Evolutionary conservation across 2,797 vertebrate species (phyloP), one percentile per base, ranked within the genome.

Genomic region (Malurus leucopterus): DNA sequence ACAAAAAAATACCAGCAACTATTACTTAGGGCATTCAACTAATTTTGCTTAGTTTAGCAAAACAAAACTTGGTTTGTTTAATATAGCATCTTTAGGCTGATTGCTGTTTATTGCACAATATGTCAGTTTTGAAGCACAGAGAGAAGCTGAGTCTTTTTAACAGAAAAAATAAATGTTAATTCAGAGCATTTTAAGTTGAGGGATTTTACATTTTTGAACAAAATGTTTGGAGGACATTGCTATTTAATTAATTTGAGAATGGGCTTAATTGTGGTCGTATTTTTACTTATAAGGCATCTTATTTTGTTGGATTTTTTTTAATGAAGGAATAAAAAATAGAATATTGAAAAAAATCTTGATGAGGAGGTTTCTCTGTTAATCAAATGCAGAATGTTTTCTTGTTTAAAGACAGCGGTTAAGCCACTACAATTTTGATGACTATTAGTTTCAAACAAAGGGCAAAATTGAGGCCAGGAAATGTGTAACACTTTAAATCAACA

Each of bases 1-100:
- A 98, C 96, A 97, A 97, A 97, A 96, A 98, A 98, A 98, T 98
- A 98, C 97, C 97, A 97, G 97, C 97, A 98, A 98, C 98, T 98
- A 98, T 99, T 98, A 98, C 98, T 99, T 98, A 98, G 97, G 98
- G 97, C 97, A 97, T 98, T 98, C 97, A 98, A 98, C 98, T 98
- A 98, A 99, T 99, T 98, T 98, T 98, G 98, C 98, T 99, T 98
- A 98, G 99, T 99, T 98, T 97, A 97, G 96, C 91, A 96, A 97
- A 96, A 97, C 98, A 97, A 98, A 98, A 98, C 97, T 98, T 97
- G 95, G 96, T 97, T 97, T 97, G 97, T 97, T 97, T 97, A 97
- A 97, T 96, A 97, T 96, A 97, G 96, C 96, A 96, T 98, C 97
- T 96, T 96, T 96, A 93, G 93, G 88, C 96, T 97, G 97, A 98